Evolutionary conservation across 2,888 invertebrate species (phyloP).

Genomic region (Lasioglossum vierecki): DNA sequence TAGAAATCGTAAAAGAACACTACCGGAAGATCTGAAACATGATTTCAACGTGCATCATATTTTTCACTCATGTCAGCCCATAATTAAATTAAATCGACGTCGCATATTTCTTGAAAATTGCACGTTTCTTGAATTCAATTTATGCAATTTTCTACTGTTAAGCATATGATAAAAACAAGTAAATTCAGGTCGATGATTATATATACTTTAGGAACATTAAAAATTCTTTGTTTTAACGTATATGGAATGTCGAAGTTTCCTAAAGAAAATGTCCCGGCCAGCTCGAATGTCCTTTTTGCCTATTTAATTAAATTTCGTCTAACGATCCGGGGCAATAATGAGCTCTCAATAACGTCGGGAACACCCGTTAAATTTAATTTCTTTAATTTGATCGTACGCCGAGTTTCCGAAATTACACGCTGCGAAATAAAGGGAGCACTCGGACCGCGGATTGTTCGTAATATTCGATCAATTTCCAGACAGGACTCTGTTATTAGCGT

Average conservation of each 20-base stretch:
- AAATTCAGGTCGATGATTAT: background rate
- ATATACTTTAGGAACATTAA: background rate
- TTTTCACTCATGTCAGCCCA: background rate
- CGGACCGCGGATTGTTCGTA: conserved; percentile 52
- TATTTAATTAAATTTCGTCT: background rate
- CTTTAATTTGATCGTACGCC: conserved; percentile 42
- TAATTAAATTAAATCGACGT: background rate
- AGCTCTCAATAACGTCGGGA: background rate
- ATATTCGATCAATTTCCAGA: conserved; percentile 66
- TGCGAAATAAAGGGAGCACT: conserved; percentile 28
- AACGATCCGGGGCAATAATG: background rate
- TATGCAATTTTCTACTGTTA: background rate
- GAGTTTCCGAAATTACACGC: conserved; percentile 52
- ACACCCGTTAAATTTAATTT: conserved; percentile 25
- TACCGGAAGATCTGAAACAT: too few species aligned
- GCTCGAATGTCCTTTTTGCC: background rate
- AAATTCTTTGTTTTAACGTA: background rate
- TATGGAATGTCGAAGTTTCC: background rate
- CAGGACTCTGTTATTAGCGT: conserved; percentile 67
- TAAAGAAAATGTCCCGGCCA: background rate
- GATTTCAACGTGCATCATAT: background rate
- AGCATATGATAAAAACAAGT: background rate
- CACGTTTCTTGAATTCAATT: background rate
- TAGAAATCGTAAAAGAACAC: too few species aligned
- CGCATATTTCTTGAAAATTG: background rate